Conservation (phyloP, 2,113 vertebrate genomes). For the Loxodonta africana region DNA sequence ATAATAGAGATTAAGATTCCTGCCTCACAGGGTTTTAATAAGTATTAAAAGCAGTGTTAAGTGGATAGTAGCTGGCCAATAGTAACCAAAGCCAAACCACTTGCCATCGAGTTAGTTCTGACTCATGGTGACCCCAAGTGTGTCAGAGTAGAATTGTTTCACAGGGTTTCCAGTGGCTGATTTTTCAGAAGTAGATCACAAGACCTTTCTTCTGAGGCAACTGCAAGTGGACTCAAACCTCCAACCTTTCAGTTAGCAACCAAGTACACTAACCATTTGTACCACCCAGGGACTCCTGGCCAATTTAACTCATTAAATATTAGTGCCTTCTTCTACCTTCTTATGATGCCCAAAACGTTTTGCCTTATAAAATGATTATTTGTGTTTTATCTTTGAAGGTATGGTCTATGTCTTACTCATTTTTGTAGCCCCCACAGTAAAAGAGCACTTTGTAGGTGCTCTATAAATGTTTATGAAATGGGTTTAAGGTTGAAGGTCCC, state of each 20-base stretch:
- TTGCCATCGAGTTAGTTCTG: neutral
- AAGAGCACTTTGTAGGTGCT: neutral
- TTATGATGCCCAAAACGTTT: neutral
- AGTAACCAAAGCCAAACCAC: neutral
- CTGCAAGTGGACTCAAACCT: neutral
- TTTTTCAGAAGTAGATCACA: no score
- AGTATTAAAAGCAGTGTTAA: neutral
- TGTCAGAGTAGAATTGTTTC: no score
- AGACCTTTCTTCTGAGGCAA: no score
- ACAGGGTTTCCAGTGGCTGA: no score
- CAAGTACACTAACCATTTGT: neutral
- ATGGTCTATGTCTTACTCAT: neutral
- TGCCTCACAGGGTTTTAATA: neutral
- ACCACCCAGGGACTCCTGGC: neutral
- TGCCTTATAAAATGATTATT: neutral
- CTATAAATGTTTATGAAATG: neutral
- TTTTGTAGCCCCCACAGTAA: neutral
- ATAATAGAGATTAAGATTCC: neutral
- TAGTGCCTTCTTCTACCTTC: neutral
- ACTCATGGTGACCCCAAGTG: neutral
- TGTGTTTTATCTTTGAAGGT: neutral
- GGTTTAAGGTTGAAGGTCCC: neutral
- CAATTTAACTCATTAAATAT: neutral
- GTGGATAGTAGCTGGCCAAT: neutral
- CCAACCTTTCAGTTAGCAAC: neutral